Percentiles rank a stretch among this genome's conserved stretches.
phyloP scores from a whole-genome alignment of 2,888 invertebrate genomes.

The Himalopsyche anomala region DNA sequence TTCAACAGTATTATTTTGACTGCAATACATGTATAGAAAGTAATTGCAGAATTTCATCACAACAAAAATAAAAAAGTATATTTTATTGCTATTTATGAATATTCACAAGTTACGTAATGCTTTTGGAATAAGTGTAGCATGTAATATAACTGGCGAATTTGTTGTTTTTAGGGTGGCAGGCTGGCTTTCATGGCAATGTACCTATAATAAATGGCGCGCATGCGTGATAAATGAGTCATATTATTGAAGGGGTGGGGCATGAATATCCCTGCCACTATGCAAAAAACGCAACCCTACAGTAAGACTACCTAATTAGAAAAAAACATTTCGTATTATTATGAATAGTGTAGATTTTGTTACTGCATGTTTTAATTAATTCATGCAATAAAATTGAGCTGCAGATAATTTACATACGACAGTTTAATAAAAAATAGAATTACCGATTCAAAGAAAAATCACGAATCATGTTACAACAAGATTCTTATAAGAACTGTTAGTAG shows the following conservation, averaged over 20 bases:
- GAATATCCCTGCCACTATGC: neutral
- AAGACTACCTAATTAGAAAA: neutral
- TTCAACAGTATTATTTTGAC: neutral
- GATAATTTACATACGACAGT: too few relatives aligned
- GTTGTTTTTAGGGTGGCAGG: slow-evolving; percentile 12
- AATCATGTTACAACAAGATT: too few relatives aligned
- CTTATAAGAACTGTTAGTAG: too few relatives aligned
- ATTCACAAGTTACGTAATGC: neutral
- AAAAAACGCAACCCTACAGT: neutral
- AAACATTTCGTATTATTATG: neutral
- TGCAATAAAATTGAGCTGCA: too few relatives aligned
- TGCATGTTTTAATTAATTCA: too few relatives aligned
- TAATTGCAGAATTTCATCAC: neutral
- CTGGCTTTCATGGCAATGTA: neutral
- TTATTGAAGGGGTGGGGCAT: neutral
- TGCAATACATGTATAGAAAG: neutral
- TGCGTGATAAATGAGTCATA: slow-evolving; percentile 11
- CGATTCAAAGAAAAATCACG: too few relatives aligned
- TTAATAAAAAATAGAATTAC: too few relatives aligned
- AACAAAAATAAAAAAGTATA: neutral
- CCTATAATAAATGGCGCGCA: slow-evolving; percentile 2
- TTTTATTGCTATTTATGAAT: neutral
- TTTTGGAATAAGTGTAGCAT: neutral
- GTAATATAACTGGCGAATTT: neutral
- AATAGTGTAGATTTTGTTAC: neutral